Percentiles rank a stretch among this genome's conserved stretches.
Conservation (phyloP, 2,888 invertebrate species). For the Craniophora ligustri region DNA sequence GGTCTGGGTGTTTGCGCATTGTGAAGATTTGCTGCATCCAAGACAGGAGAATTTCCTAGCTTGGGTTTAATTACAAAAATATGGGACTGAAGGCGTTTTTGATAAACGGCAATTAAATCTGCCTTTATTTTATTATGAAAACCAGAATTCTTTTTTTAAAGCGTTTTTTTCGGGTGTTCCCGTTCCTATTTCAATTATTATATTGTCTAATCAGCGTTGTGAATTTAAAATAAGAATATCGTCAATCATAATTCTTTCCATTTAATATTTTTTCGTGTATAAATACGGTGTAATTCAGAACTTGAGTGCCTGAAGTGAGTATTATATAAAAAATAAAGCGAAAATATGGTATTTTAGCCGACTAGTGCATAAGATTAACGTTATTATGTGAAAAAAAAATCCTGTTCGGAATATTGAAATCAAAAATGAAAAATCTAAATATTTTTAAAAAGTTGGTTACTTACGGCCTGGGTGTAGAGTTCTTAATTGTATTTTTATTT, state of each 20-base stretch:
- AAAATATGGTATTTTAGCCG: slow-evolving; percentile 52
- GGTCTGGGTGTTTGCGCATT: too few relatives aligned
- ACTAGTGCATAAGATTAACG: slow-evolving; percentile 51
- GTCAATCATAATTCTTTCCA: neutral
- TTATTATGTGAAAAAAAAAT: slow-evolving; percentile 52
- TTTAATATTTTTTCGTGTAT: neutral
- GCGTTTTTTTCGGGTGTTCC: slow-evolving; percentile 8
- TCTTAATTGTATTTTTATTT: neutral
- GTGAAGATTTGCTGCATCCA: too few relatives aligned
- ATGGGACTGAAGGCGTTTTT: too few relatives aligned
- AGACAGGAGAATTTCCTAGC: too few relatives aligned
- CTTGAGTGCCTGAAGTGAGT: slow-evolving; percentile 60
- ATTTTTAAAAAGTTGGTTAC: slow-evolving; percentile 54
- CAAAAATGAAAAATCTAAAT: slow-evolving; percentile 57
- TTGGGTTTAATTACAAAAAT: too few relatives aligned
- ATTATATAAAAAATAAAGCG: slow-evolving; percentile 54
- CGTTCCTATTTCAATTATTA: slow-evolving; percentile 6
- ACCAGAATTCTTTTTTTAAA: neutral
- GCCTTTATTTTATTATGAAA: neutral
- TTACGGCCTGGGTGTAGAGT: slow-evolving; percentile 20
- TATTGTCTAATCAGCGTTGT: slow-evolving; percentile 42
- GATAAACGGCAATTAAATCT: too few relatives aligned
- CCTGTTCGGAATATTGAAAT: slow-evolving; percentile 41
- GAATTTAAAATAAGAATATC: slow-evolving; percentile 23
- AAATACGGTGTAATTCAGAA: slow-evolving; percentile 63